Evolutionary conservation across 2,797 vertebrate species (phyloP).

Genomic region (Garrulus glandarius): DNA sequence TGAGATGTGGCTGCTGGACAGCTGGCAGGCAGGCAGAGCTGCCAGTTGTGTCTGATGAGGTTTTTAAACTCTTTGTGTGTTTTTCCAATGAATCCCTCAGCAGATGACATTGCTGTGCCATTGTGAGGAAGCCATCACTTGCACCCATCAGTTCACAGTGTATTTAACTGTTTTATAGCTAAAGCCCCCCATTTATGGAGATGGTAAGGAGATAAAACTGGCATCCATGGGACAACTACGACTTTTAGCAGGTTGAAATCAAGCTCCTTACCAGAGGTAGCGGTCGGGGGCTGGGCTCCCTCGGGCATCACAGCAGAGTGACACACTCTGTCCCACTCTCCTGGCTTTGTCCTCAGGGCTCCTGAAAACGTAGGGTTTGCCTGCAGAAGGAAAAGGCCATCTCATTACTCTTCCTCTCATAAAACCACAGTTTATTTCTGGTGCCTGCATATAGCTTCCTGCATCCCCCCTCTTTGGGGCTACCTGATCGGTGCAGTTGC

Average conservation of each 20-base stretch:
- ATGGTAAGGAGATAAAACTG: background rate
- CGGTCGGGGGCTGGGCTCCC: conserved; percentile 84
- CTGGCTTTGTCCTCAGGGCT: conserved; percentile 87
- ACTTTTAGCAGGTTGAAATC: background rate
- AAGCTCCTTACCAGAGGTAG: conserved; percentile 87
- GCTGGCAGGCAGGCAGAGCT: background rate
- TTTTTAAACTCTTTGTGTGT: background rate
- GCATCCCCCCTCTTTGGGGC: background rate
- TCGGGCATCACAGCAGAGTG: conserved; percentile 88
- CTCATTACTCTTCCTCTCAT: background rate
- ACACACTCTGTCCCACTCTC: conserved; percentile 84
- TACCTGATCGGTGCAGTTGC: conserved; percentile 89
- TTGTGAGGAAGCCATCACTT: background rate
- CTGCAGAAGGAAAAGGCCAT: conserved; percentile 64
- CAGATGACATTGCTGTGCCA: background rate
- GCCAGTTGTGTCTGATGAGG: background rate
- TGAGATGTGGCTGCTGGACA: background rate
- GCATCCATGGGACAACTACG: background rate
- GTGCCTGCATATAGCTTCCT: background rate
- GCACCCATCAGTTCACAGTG: accelerated
- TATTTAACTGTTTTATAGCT: background rate
- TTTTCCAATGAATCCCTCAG: background rate
- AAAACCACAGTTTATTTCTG: background rate
- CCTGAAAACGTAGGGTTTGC: conserved; percentile 85
- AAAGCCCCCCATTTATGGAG: background rate